Evolutionary conservation across 2,113 vertebrate genomes (phyloP).

Genomic region (Ictidomys tridecemlineatus): DNA sequence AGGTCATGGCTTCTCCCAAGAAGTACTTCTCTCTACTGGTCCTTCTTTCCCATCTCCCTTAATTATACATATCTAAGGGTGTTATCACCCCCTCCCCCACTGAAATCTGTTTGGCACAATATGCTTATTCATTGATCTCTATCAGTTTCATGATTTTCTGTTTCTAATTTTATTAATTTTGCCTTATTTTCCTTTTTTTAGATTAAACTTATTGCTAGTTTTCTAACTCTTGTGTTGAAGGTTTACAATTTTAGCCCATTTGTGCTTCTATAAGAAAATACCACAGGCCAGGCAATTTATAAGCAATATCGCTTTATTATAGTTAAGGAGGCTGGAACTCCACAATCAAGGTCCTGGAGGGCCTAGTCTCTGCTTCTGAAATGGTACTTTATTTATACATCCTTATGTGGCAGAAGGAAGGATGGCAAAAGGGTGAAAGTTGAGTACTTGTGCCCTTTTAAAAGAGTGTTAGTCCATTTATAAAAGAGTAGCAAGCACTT

Average conservation of each 20-base stretch:
- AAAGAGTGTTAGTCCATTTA: neutral
- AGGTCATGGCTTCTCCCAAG: neutral
- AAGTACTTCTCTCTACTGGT: neutral
- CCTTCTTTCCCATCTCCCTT: neutral
- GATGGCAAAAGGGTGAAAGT: neutral
- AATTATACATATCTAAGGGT: neutral
- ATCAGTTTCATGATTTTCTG: neutral
- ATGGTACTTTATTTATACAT: neutral
- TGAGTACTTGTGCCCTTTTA: neutral
- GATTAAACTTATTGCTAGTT: neutral
- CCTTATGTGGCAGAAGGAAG: neutral
- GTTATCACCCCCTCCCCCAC: neutral
- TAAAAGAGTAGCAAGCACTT: neutral
- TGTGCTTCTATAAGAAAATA: neutral
- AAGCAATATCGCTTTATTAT: neutral
- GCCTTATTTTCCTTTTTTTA: neutral
- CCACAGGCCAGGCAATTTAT: neutral
- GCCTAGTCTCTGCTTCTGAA: neutral
- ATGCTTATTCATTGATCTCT: neutral
- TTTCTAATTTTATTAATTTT: constrained; percentile 26
- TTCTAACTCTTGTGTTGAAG: neutral
- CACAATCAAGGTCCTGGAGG: neutral
- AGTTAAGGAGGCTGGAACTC: neutral
- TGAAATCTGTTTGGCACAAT: neutral
- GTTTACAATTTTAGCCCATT: neutral